Evolutionary conservation across 2,113 vertebrate species (phyloP).

Genomic region (Sisor rabdophorus): DNA sequence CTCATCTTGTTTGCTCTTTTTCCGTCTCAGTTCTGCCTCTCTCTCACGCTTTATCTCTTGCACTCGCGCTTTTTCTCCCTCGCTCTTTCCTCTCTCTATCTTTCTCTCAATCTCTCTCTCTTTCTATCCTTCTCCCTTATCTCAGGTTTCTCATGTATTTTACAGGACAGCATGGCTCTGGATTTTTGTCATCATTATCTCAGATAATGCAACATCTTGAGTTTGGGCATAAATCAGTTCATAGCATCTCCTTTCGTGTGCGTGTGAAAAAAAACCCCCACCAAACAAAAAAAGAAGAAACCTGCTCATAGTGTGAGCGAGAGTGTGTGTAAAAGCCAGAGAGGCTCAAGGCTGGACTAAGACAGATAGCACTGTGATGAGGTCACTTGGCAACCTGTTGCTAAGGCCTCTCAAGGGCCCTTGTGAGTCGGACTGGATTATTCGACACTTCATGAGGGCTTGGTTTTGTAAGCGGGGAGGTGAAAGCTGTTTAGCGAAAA

Average conservation of each 20-base stretch:
- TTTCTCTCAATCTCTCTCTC: not conserved
- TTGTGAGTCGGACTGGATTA: slow-evolving; percentile 19
- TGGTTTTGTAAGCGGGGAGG: not conserved
- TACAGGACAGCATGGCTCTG: slow-evolving; percentile 5
- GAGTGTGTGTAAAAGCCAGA: slow-evolving; percentile 5
- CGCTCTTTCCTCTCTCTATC: not conserved
- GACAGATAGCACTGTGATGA: slow-evolving; percentile 41
- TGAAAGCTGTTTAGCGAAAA: not conserved
- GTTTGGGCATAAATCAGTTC: not conserved
- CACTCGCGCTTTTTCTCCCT: too few species aligned
- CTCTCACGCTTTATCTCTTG: too few species aligned
- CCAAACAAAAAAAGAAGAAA: not conserved
- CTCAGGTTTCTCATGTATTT: slow-evolving; percentile 27
- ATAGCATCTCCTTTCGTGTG: not conserved
- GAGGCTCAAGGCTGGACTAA: slow-evolving; percentile 30
- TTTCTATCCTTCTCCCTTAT: not conserved
- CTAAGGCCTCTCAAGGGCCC: slow-evolving; percentile 31
- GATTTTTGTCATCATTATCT: slow-evolving; percentile 27
- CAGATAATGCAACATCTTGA: slow-evolving; percentile 1
- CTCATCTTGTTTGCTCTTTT: too few species aligned
- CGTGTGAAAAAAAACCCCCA: too few species aligned
- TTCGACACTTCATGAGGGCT: not conserved
- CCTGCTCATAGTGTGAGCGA: not conserved
- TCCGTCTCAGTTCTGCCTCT: too few species aligned
- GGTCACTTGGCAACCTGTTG: slow-evolving; percentile 45